Conservation (phyloP, 2,888 invertebrate species). For the Plagodis dolabraria region DNA sequence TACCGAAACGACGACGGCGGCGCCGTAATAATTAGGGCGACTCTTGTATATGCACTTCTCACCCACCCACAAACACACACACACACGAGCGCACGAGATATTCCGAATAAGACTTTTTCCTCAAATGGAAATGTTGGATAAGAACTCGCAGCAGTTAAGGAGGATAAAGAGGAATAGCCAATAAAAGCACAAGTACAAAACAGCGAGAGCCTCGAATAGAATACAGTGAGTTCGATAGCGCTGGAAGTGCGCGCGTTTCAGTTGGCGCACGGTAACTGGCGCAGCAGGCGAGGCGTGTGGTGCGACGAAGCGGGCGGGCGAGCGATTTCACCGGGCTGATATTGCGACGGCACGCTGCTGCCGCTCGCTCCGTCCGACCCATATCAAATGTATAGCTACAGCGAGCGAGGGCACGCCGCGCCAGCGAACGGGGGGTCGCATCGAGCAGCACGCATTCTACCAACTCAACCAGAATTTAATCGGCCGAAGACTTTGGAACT, state of each 20-base stretch:
- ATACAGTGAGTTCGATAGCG: slow-evolving; percentile 78
- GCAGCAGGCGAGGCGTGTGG: slow-evolving; percentile 82
- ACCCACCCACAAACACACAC: slow-evolving; percentile 50
- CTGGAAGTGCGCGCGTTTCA: slow-evolving; percentile 84
- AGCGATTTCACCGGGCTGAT: slow-evolving; percentile 84
- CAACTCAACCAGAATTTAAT: slow-evolving; percentile 68
- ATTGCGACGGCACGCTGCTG: slow-evolving; percentile 79
- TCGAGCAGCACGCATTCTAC: slow-evolving; percentile 74
- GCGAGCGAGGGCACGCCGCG: slow-evolving; percentile 74
- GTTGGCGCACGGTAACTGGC: slow-evolving; percentile 84
- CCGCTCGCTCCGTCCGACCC: slow-evolving; percentile 66
- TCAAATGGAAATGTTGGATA: slow-evolving; percentile 47
- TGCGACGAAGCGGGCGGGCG: slow-evolving; percentile 80
- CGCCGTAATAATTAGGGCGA: slow-evolving; percentile 62
- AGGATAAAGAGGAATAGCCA: slow-evolving; percentile 43
- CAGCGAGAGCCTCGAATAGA: slow-evolving; percentile 66
- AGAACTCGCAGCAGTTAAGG: slow-evolving; percentile 52
- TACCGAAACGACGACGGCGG: slow-evolving; percentile 62
- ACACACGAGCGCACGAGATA: slow-evolving; percentile 44
- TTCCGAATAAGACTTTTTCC: slow-evolving; percentile 48
- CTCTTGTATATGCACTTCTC: slow-evolving; percentile 70
- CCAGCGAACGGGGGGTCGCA: slow-evolving; percentile 74
- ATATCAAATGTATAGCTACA: slow-evolving; percentile 71
- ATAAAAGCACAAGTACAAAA: slow-evolving; percentile 56
- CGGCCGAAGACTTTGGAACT: slow-evolving; percentile 44